Conservation (phyloP, 2,797 vertebrate genomes). For the Zenarchopterus dispar region DNA sequence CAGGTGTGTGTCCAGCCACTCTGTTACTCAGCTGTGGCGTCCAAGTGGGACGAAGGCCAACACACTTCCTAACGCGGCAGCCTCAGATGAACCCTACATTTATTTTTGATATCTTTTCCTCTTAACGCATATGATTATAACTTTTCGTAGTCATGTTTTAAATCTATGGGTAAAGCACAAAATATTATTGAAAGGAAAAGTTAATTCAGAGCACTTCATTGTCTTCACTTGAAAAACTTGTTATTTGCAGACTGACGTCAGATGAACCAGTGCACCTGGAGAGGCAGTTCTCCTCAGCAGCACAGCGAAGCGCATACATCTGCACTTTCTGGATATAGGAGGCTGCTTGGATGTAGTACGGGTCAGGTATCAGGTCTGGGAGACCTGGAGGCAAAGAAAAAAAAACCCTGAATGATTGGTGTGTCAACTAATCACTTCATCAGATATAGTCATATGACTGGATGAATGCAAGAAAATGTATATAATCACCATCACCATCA, state of each 20-base stretch:
- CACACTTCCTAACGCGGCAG: conserved; percentile 28
- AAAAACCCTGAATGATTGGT: neutral
- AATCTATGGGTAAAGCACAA: neutral
- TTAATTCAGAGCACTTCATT: neutral
- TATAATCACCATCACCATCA: too few species aligned
- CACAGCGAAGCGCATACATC: conserved; percentile 86
- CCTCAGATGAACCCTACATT: conserved; percentile 11
- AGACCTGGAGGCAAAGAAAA: conserved; percentile 70
- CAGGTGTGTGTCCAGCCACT: conserved; percentile 49
- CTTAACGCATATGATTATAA: neutral
- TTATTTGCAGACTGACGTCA: neutral
- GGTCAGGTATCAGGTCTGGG: conserved; percentile 86
- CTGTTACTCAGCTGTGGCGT: conserved; percentile 40
- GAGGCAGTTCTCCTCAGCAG: conserved; percentile 87
- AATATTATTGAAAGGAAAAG: neutral
- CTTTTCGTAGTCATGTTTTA: conserved; percentile 6
- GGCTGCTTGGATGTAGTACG: conserved; percentile 84
- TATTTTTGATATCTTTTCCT: too few species aligned
- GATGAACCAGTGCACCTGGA: conserved; percentile 74
- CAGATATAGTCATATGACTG: too few species aligned
- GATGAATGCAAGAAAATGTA: too few species aligned
- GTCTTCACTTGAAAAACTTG: neutral
- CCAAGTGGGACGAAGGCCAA: conserved; percentile 45
- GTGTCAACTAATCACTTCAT: too few species aligned
- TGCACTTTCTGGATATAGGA: conserved; percentile 86